Conservation (phyloP, 2,113 vertebrate genomes). For the Sylvietta virens region DNA sequence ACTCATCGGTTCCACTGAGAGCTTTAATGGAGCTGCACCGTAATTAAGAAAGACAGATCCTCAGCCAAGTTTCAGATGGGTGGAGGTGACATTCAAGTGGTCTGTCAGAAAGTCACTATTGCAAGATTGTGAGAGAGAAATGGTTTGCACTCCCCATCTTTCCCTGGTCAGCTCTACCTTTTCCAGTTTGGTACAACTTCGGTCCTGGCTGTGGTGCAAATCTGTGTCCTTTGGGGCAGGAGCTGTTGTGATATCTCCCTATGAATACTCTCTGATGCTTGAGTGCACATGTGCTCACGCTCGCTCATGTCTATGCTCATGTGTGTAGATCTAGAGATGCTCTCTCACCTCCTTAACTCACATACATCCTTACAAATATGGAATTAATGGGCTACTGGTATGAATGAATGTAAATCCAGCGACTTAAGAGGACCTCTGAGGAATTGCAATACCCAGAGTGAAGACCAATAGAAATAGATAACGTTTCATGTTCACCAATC, state of each 20-base stretch:
- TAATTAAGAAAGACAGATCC: conserved; percentile 30
- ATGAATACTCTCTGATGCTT: not conserved
- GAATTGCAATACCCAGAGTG: not conserved
- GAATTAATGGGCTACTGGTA: not conserved
- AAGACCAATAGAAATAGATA: not conserved
- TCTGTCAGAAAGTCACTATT: not conserved
- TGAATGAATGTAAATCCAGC: not conserved
- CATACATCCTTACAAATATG: not conserved
- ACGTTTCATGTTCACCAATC: not conserved
- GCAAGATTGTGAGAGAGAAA: not conserved
- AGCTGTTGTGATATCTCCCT: not conserved
- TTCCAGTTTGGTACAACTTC: not conserved
- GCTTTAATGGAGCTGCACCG: conserved; percentile 23
- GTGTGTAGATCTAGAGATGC: not conserved
- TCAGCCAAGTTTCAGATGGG: conserved; percentile 13
- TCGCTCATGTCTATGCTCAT: fast-evolving
- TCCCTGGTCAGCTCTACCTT: not conserved
- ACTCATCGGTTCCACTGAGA: not conserved
- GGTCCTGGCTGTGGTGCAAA: not conserved
- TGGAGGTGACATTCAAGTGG: conserved; percentile 56
- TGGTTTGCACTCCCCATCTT: not conserved
- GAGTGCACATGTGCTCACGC: not conserved
- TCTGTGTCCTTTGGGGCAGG: not conserved
- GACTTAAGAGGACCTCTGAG: not conserved
- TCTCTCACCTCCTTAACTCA: not conserved